Evolutionary conservation across 2,888 invertebrate species (phyloP).

Genomic region (Tricholauxania praeusta): DNA sequence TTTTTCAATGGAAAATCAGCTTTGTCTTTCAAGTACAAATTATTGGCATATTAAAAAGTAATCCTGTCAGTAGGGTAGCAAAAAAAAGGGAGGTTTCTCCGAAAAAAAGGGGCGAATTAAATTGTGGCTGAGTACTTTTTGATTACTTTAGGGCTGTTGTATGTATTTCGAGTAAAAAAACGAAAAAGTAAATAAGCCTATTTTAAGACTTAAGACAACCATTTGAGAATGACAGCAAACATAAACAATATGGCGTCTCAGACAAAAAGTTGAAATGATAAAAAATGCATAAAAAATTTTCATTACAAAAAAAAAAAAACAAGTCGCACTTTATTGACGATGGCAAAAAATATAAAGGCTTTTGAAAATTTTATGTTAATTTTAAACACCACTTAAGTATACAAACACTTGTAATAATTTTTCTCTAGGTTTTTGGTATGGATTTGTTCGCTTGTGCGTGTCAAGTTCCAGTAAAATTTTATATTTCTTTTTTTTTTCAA

Average conservation of each 20-base stretch:
- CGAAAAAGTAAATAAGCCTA: neutral
- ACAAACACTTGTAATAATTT: too few species aligned
- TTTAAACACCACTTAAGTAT: too few species aligned
- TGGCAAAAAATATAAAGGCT: too few species aligned
- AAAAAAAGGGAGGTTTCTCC: neutral
- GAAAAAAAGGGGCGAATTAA: neutral
- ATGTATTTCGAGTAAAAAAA: neutral
- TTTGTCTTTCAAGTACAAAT: slow-evolving; percentile 4
- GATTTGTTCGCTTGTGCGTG: too few species aligned
- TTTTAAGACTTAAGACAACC: neutral
- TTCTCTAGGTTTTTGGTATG: too few species aligned
- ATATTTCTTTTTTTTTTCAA: too few species aligned
- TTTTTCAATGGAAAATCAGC: neutral
- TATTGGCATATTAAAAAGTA: neutral
- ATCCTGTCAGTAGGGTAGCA: neutral
- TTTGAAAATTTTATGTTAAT: too few species aligned
- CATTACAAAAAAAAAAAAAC: too few species aligned
- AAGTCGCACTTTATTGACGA: too few species aligned
- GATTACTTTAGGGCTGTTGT: neutral
- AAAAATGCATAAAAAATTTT: neutral
- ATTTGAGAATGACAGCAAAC: neutral
- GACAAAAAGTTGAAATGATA: neutral
- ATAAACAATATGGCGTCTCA: slow-evolving; percentile 2
- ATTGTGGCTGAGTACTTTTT: slow-evolving; percentile 4
- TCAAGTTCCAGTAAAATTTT: too few species aligned